Percentiles rank a stretch among this genome's conserved stretches.
Conservation (phyloP, 2,888 invertebrate genomes). For the Auanema freiburgensis region DNA sequence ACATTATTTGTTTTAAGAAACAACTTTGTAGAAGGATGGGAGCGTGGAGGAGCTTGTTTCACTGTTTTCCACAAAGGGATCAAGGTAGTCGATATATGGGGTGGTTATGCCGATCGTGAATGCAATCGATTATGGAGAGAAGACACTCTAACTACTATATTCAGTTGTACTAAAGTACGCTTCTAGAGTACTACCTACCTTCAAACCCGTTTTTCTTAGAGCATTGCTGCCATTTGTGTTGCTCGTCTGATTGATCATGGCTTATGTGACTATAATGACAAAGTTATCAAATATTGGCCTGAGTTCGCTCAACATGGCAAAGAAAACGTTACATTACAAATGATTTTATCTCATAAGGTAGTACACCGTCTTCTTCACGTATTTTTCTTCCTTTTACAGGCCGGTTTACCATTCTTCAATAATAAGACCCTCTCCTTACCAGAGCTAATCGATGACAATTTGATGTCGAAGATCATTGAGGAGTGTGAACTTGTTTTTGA, state of each 20-base stretch:
- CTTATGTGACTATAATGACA: slow-evolving; percentile 60
- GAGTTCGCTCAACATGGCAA: slow-evolving; percentile 66
- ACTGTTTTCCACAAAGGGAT: slow-evolving; percentile 42
- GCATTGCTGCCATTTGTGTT: slow-evolving; percentile 42
- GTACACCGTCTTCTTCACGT: neutral
- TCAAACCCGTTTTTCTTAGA: slow-evolving; percentile 20
- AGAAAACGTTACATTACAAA: slow-evolving; percentile 63
- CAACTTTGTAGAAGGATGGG: slow-evolving; percentile 53
- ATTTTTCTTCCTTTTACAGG: slow-evolving; percentile 45
- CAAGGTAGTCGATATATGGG: slow-evolving; percentile 53
- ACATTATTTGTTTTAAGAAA: slow-evolving; percentile 27
- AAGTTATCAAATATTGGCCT: slow-evolving; percentile 65
- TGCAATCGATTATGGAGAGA: slow-evolving; percentile 60
- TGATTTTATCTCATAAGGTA: slow-evolving; percentile 65
- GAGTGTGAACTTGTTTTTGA: slow-evolving; percentile 60
- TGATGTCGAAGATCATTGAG: slow-evolving; percentile 60
- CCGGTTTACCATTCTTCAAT: slow-evolving; percentile 62
- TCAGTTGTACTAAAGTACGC: slow-evolving; percentile 64
- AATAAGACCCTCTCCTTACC: slow-evolving; percentile 54
- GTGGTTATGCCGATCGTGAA: slow-evolving; percentile 47
- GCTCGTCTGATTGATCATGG: slow-evolving; percentile 64
- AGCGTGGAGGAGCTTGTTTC: slow-evolving; percentile 45
- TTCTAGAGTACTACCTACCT: too few species aligned
- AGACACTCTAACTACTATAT: slow-evolving; percentile 64
- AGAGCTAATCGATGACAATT: slow-evolving; percentile 57